Percentiles rank a stretch among this genome's conserved stretches.
phyloP scores from a whole-genome alignment of 2,888 invertebrate species.

The Ichneumoninae sp. region DNA sequence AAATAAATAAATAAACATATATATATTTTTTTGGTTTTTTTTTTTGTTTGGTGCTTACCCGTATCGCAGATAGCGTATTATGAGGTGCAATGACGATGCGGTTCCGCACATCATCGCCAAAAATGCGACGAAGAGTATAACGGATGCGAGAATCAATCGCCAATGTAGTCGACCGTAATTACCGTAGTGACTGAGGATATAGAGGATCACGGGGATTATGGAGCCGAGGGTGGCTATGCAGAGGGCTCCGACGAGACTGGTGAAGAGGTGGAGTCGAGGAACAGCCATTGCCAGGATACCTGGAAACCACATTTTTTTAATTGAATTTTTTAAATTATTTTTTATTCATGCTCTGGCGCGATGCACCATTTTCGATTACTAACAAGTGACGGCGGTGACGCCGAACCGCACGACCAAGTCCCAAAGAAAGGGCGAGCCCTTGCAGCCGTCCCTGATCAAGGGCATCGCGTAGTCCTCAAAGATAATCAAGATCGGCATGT shows the following conservation, averaged over 20 bases:
- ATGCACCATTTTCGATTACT: neutral
- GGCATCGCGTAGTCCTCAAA: slow-evolving; percentile 68
- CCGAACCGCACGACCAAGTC: slow-evolving; percentile 71
- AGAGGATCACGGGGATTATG: slow-evolving; percentile 72
- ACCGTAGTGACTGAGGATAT: slow-evolving; percentile 70
- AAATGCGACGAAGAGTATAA: slow-evolving; percentile 68
- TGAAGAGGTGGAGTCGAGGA: slow-evolving; percentile 73
- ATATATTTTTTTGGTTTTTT: neutral
- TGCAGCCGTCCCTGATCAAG: slow-evolving; percentile 65
- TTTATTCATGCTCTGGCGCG: neutral
- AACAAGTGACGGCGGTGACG: slow-evolving; percentile 72
- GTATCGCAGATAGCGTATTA: slow-evolving; percentile 69
- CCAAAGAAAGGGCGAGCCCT: slow-evolving; percentile 70
- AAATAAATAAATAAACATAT: neutral
- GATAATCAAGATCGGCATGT: slow-evolving; percentile 74
- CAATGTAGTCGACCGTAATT: slow-evolving; percentile 72
- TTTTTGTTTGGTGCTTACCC: slow-evolving; percentile 50
- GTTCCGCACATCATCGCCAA: slow-evolving; percentile 69
- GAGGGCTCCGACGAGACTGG: slow-evolving; percentile 72
- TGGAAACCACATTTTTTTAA: slow-evolving; percentile 33
- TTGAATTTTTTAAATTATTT: neutral
- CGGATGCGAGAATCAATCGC: slow-evolving; percentile 70
- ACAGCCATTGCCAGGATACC: slow-evolving; percentile 72
- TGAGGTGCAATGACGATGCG: slow-evolving; percentile 62
- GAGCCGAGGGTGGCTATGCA: slow-evolving; percentile 74